Evolutionary conservation across 2,113 vertebrate genomes (phyloP), one percentile per base, ranked within the genome.

Genomic region (Corvus moneduloides): DNA sequence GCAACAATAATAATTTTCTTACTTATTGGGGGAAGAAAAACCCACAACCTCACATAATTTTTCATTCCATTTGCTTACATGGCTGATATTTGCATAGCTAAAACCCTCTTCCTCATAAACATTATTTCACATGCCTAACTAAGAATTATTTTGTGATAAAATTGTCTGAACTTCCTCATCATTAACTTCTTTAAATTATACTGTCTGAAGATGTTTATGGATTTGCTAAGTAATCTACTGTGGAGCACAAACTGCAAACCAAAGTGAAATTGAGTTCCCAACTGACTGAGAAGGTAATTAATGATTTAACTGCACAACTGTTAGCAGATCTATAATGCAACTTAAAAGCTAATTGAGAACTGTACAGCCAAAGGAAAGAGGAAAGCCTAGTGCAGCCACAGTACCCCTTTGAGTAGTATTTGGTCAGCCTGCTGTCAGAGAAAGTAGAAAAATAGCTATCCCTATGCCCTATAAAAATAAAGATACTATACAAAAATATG

Each of bases 281-380:
- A 9, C 69, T 91, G 97, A 96, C 95, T 94, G 87, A 43, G 89
- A 96, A 95, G 83, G 97, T 96, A 97, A 97, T 97, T 97, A 97
- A 97, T 97, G 97, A 97, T 97, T 97, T 97, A 97, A 96, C 96
- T 96, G 93, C 95, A 91, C 97, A 97, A 97, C 97, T 96, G 93
- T 90, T 97, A 96, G 95, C 68, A 89, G 96, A 96, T 97, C 97
- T 96, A 96, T 97, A 97, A 94, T 95, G 94, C 55, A 94, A 96
- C 97, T 96, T 97, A 96, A 97, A 97, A 97, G 97, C 97, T 97
- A 97, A 97, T 96, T 95, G 97, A 96, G 95, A 97, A 91, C 81
- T 64, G 84, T 95, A 90, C 48, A 93, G 76, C 52, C 69, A 86
- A 93, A 96, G 94, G 95, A 96, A 95, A 92, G 54, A 90, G 83